phyloP scores from a whole-genome alignment of 2,113 vertebrate species.

The Marmota flaviventris region DNA sequence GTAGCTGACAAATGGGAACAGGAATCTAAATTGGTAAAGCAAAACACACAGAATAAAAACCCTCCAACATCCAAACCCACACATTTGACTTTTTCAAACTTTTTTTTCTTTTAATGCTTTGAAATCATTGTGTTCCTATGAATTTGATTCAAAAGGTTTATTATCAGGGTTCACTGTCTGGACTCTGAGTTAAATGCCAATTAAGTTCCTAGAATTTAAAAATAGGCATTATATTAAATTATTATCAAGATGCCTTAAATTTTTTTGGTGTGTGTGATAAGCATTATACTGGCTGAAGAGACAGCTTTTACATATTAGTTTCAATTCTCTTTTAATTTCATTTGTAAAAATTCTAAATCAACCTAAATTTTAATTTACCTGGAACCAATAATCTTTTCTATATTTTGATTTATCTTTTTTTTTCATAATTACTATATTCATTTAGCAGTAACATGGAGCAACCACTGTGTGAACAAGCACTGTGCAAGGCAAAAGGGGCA shows the following conservation, averaged over 20 bases:
- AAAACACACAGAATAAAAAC: not conserved
- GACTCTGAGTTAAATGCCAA: not conserved
- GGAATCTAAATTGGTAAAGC: constrained; percentile 24
- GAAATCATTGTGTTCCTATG: not conserved
- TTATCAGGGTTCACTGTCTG: not conserved
- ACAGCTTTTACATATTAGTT: constrained; percentile 58
- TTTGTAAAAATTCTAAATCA: constrained; percentile 48
- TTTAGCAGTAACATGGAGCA: not conserved
- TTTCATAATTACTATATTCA: constrained; percentile 16
- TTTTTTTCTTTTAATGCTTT: not conserved
- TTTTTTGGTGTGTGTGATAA: constrained; percentile 18
- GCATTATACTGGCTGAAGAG: not conserved
- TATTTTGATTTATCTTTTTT: constrained; percentile 34
- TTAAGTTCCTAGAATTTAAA: not conserved
- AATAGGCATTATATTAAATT: not conserved
- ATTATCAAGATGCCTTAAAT: not conserved
- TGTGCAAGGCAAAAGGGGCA: not conserved
- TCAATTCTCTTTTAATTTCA: constrained; percentile 44
- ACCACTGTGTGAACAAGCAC: not conserved
- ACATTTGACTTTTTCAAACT: not conserved
- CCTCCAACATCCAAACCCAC: not conserved
- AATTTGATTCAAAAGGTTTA: not conserved
- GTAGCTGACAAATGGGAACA: not conserved
- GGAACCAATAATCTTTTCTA: not conserved
- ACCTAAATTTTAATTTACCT: constrained; percentile 22